Conservation (phyloP, 2,113 vertebrate genomes). For the Proterorhinus semilunaris region DNA sequence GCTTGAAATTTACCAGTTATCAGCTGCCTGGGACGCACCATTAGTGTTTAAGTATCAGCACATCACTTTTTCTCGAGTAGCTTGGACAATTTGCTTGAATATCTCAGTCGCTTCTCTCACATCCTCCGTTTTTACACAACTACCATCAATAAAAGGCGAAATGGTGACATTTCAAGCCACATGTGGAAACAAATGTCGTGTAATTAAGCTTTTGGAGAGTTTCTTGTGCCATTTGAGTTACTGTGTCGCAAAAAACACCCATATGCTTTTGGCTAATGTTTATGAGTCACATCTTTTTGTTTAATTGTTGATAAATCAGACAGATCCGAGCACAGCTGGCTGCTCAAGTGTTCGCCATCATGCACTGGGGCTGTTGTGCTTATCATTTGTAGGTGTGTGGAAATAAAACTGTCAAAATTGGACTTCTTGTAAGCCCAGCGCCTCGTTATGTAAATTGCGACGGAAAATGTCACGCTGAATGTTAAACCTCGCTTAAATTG, state of each 20-base stretch:
- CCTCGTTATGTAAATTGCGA: not conserved
- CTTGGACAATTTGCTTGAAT: too few species aligned
- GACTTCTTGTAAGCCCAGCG: not conserved
- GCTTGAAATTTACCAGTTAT: too few species aligned
- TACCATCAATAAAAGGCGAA: not conserved
- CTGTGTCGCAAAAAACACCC: not conserved
- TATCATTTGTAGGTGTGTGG: not conserved
- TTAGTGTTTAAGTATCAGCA: too few species aligned
- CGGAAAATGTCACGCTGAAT: not conserved
- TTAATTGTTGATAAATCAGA: slow-evolving; percentile 10
- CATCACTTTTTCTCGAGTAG: too few species aligned
- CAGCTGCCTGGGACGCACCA: too few species aligned
- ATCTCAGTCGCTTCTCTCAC: too few species aligned
- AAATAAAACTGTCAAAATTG: not conserved
- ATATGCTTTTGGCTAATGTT: slow-evolving; percentile 3
- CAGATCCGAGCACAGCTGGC: slow-evolving; percentile 9
- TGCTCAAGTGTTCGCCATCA: slow-evolving; percentile 1
- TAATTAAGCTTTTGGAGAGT: not conserved
- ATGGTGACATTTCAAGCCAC: too few species aligned
- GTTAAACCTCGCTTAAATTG: not conserved
- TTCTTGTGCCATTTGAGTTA: not conserved
- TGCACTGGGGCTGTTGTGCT: not conserved
- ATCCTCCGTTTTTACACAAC: not conserved
- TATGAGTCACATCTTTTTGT: not conserved
- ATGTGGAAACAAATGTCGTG: not conserved